Evolutionary conservation across 2,888 invertebrate species (phyloP).

Genomic region (Drosophila anceps): DNA sequence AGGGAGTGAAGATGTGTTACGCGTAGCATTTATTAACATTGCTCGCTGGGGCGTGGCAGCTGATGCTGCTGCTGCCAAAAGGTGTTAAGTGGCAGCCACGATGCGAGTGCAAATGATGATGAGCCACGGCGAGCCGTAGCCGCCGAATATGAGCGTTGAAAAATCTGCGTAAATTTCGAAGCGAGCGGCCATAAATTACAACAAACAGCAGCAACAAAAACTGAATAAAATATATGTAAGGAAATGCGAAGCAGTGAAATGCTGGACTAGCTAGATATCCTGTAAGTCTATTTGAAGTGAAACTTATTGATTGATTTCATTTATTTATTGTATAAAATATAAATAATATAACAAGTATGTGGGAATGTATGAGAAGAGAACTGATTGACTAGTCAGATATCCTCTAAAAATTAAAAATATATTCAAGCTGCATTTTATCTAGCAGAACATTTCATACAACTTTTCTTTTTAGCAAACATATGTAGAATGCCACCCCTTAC

Average conservation of each 20-base stretch:
- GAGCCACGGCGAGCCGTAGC: conserved; percentile 60
- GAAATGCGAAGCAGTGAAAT: not conserved
- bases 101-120: conserved; percentile 67
- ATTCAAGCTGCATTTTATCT: not conserved
- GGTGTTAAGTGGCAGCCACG: conserved; percentile 66
- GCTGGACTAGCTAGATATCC: conserved; percentile 26
- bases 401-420: not conserved
- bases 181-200: conserved; percentile 50
- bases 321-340: no score
- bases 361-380: not conserved
- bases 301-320: not conserved
- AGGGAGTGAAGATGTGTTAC: not conserved
- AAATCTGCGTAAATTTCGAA: conserved; percentile 61
- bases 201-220: conserved; percentile 47
- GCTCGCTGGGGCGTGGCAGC: conserved; percentile 69
- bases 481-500: not conserved
- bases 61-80: conserved; percentile 67
- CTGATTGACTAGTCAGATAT: not conserved
- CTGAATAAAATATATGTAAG: conserved; percentile 32
- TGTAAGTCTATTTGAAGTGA: not conserved
- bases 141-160: conserved; percentile 45
- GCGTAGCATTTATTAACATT: conserved; percentile 70
- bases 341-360: not conserved
- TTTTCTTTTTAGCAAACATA: not conserved
- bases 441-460: not conserved